A percentile compares a stretch with the other conserved stretches of the same genome.
Conservation (phyloP, 2,797 vertebrate species). For the Etheostoma nigrum region DNA sequence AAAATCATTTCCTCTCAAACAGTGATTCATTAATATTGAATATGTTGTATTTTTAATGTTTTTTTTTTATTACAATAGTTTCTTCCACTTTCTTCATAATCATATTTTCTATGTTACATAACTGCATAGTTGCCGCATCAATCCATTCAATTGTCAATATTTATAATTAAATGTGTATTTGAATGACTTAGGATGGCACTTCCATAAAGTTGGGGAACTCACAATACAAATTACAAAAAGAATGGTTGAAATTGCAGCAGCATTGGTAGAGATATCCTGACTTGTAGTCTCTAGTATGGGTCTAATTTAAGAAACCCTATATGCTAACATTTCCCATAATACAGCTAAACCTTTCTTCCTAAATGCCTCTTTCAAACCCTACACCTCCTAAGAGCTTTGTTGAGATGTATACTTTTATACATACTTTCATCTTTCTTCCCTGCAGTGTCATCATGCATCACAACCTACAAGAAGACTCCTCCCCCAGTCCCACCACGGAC, state of each 20-base stretch:
- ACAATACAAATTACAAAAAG: background rate
- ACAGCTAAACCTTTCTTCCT: background rate
- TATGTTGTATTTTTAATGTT: background rate
- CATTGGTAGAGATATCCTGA: background rate
- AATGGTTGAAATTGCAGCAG: background rate
- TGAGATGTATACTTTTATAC: background rate
- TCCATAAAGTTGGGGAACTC: background rate
- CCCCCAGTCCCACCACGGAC: slow-evolving; percentile 96
- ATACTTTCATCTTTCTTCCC: slow-evolving; percentile 6
- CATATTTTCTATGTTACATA: no score
- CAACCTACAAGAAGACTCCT: slow-evolving; percentile 99
- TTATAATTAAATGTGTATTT: background rate
- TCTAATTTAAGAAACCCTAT: background rate
- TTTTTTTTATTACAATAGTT: background rate
- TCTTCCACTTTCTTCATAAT: background rate
- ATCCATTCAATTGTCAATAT: background rate
- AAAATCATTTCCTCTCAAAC: slow-evolving; percentile 2
- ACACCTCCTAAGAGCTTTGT: background rate
- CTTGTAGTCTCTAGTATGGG: background rate
- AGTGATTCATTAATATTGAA: background rate
- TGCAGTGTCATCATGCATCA: slow-evolving; percentile 98
- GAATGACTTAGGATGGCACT: background rate
- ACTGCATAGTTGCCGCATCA: no score
- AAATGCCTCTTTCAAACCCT: background rate
- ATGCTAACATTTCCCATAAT: background rate